phyloP scores from a whole-genome alignment of 1,140 invertebrate genomes.

The Halictus rubicundus region DNA sequence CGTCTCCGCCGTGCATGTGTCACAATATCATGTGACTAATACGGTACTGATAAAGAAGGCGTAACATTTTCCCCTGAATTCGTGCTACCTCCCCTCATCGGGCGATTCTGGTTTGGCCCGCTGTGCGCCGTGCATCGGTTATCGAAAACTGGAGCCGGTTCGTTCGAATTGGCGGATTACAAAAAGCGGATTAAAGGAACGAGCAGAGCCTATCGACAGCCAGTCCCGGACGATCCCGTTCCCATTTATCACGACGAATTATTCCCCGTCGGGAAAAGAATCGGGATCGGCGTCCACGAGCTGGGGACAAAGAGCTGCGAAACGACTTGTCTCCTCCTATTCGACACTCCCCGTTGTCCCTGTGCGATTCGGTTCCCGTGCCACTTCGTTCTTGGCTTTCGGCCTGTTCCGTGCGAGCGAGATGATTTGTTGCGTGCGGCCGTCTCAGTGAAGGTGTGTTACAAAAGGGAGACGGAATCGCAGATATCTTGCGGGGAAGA shows the following conservation, averaged over 20 bases:
- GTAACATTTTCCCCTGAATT: too few species aligned
- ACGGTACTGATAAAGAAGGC: too few species aligned
- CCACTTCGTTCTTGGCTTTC: conserved; percentile 48
- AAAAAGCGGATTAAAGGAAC: conserved; percentile 18
- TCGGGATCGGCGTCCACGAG: neutral
- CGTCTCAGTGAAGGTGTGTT: conserved; percentile 10
- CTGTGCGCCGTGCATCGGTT: too few species aligned
- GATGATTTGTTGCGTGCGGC: conserved; percentile 42
- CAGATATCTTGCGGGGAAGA: conserved; percentile 39
- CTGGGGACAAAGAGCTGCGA: conserved; percentile 25
- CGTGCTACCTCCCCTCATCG: too few species aligned
- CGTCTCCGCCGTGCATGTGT: too few species aligned
- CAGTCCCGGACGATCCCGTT: neutral
- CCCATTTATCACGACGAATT: conserved; percentile 35
- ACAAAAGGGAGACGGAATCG: conserved; percentile 25
- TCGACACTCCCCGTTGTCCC: conserved; percentile 44
- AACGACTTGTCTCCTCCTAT: neutral
- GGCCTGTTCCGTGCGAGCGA: conserved; percentile 50
- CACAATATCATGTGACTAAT: too few species aligned
- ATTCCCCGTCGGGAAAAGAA: conserved; percentile 12
- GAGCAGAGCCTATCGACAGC: neutral
- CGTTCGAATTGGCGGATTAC: conserved; percentile 13
- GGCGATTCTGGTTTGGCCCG: too few species aligned
- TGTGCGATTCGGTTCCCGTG: neutral
- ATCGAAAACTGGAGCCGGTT: neutral